phyloP scores from a whole-genome alignment of 2,888 invertebrate genomes.

The Chalcosyrphus nemorum region DNA sequence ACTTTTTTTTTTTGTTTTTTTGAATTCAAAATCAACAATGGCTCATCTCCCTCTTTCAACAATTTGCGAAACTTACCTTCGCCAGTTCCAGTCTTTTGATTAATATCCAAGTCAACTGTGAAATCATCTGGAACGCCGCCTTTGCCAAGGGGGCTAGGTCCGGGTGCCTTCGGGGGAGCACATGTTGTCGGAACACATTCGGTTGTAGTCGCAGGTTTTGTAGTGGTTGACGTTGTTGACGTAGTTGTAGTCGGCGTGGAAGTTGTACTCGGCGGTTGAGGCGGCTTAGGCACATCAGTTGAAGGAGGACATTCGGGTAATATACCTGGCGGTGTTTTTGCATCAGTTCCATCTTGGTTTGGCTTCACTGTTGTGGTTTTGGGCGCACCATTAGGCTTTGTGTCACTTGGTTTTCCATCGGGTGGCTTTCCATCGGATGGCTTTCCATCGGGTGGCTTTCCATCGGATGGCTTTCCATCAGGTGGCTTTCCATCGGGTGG shows the following conservation, averaged over 20 bases:
- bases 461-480: no score
- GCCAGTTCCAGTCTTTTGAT: slow-evolving; percentile 60
- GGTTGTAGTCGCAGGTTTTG: background rate
- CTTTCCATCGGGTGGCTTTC: background rate
- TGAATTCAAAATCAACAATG: background rate
- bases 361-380: no score
- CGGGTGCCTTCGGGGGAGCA: no score
- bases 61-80: slow-evolving; percentile 43
- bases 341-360: background rate
- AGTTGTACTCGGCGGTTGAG: background rate
- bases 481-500: background rate
- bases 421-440: no score
- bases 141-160: background rate
- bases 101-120: slow-evolving; percentile 60
- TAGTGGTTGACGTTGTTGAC: background rate
- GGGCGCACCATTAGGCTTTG: no score
- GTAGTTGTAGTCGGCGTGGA: no score
- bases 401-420: background rate
- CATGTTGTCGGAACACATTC: background rate
- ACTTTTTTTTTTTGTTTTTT: no score
- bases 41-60: slow-evolving; percentile 28
- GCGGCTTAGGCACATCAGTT: background rate
- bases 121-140: background rate
- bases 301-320: background rate
- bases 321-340: background rate